Percentiles rank a stretch among this genome's conserved stretches.
These are phyloP conservation scores for Leptobrachium leishanense DNA, from an alignment of 2,113 vertebrate genomes.

Conservation along the genomic window DNA sequence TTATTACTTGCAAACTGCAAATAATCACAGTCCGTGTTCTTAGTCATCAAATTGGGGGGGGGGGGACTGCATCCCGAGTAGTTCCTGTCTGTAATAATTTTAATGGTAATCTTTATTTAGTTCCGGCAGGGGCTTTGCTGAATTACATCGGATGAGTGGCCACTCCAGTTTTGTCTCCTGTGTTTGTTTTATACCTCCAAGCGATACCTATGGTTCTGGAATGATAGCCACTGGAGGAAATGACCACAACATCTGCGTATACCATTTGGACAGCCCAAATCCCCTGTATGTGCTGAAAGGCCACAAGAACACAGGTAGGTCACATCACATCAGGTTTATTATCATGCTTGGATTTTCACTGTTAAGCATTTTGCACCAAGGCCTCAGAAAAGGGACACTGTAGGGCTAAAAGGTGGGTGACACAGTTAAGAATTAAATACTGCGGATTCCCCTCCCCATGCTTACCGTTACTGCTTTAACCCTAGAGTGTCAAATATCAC, in stretches of 20 bases:
- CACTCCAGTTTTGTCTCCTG: constrained; percentile 95
- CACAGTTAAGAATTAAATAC: too few relatives aligned
- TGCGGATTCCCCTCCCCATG: too few relatives aligned
- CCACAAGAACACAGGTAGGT: constrained; percentile 90
- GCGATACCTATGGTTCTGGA: constrained; percentile 84
- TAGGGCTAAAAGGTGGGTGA: too few relatives aligned
- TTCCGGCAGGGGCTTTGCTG: constrained; percentile 81
- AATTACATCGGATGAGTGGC: constrained; percentile 91
- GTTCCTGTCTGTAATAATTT: neutral
- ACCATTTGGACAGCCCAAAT: constrained; percentile 78
- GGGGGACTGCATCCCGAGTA: neutral
- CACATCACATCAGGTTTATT: neutral
- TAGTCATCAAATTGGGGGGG: too few relatives aligned
- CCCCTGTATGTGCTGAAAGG: constrained; percentile 86
- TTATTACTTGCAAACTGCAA: too few relatives aligned
- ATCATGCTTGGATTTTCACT: too few relatives aligned
- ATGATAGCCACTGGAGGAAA: constrained; percentile 93
- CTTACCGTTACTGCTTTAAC: too few relatives aligned
- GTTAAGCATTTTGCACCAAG: too few relatives aligned
- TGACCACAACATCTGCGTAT: constrained; percentile 93
- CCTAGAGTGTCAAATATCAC: too few relatives aligned
- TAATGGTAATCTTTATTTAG: constrained; percentile 61
- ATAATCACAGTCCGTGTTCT: too few relatives aligned
- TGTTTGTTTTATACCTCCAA: constrained; percentile 90
- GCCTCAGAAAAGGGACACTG: too few relatives aligned